Conservation (phyloP, 37 sponge, comb jelly and placozoan species). For the Hexactinellida sp. region DNA sequence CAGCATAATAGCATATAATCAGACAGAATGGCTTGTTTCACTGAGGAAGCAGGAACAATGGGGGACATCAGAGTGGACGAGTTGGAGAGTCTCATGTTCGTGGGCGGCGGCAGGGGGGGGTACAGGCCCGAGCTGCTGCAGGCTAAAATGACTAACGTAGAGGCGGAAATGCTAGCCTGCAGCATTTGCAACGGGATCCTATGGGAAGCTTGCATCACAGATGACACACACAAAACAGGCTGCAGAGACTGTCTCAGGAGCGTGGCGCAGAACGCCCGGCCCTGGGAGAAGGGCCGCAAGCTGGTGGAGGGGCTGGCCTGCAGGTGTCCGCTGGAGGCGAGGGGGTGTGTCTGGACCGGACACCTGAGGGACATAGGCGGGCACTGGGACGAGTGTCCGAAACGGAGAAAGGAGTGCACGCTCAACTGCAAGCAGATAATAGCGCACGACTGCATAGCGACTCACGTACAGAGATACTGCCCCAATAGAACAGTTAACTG, state of each 20-base stretch:
- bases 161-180: neutral
- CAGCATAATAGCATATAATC: neutral
- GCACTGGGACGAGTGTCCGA: neutral
- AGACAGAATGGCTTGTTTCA: neutral
- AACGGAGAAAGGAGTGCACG: neutral
- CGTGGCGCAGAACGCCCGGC: neutral
- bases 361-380: neutral
- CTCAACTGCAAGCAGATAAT: constrained; percentile 1
- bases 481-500: neutral
- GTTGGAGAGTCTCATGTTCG: neutral
- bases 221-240: neutral
- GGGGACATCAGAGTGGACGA: neutral
- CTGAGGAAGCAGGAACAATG: neutral
- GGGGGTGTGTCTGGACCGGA: neutral
- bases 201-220: constrained; percentile 13
- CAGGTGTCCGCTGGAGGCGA: neutral
- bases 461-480: neutral
- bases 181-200: neutral
- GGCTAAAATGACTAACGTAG: constrained; percentile 9
- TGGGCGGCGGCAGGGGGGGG: neutral
- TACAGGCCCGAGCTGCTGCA: neutral
- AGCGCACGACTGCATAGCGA: neutral
- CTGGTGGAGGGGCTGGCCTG: constrained; percentile 11
- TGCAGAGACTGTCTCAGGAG: neutral
- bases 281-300: constrained; percentile 1